These are phyloP conservation scores for Fringilla coelebs DNA, from an alignment of 2,797 vertebrate species.

Conservation along the genomic window DNA sequence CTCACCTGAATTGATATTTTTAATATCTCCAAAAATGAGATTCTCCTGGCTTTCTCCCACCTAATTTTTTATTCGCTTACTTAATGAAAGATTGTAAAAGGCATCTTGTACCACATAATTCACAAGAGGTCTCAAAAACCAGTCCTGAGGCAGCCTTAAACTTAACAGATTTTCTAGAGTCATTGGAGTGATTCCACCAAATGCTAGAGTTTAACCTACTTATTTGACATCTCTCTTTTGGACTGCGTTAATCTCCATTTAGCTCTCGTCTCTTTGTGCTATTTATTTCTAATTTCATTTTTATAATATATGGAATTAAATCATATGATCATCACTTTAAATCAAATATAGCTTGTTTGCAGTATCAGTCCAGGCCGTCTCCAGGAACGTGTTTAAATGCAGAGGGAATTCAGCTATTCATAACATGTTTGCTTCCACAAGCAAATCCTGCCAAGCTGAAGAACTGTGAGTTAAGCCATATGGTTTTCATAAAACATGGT, in stretches of 20 bases:
- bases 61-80: background rate
- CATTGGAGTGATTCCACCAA: background rate
- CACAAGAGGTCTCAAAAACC: background rate
- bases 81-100: background rate
- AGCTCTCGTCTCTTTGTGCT: background rate
- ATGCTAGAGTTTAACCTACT: background rate
- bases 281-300: background rate
- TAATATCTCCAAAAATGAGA: background rate
- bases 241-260: background rate
- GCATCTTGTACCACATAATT: background rate
- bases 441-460: conserved; percentile 29
- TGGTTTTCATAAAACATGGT: conserved; percentile 51
- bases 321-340: background rate
- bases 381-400: background rate
- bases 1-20: background rate
- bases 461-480: conserved; percentile 51
- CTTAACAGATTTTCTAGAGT: background rate
- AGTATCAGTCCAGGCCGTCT: background rate
- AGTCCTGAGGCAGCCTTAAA: background rate
- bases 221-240: background rate
- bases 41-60: background rate
- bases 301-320: background rate
- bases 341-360: background rate
- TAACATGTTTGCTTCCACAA: conserved; percentile 7
- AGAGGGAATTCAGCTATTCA: conserved; percentile 34